These are phyloP conservation scores for Caenorhabditis remanei DNA, from an alignment of 1,140 invertebrate species.

Conservation along the genomic window DNA sequence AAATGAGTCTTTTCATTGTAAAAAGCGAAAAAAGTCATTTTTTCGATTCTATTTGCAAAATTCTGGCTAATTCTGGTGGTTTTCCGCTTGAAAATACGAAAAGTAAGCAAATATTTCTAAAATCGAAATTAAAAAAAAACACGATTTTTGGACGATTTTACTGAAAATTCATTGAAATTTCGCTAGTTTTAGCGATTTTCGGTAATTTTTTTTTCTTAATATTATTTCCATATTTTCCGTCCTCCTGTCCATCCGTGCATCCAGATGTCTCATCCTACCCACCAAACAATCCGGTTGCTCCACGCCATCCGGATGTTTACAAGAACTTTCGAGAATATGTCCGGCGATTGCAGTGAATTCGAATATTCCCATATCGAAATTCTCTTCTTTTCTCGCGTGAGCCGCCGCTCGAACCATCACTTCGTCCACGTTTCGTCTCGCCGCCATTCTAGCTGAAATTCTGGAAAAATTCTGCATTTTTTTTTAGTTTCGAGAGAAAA, in stretches of 20 bases:
- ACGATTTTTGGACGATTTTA: background rate
- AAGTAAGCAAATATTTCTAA: too few relatives aligned
- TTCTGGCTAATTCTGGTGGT: too few relatives aligned
- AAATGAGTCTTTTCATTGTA: too few relatives aligned
- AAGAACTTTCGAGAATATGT: slow-evolving; percentile 35
- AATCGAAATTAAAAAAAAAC: too few relatives aligned
- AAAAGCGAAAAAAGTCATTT: too few relatives aligned
- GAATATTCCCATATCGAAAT: background rate
- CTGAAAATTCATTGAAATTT: background rate
- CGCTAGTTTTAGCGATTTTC: slow-evolving; percentile 11
- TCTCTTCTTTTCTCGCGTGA: background rate
- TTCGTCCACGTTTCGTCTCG: background rate
- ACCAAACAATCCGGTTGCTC: slow-evolving; percentile 8
- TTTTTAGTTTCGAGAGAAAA: too few relatives aligned
- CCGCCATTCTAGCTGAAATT: background rate
- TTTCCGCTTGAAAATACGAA: too few relatives aligned
- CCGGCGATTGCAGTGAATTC: background rate
- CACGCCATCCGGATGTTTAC: background rate
- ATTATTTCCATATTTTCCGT: too few relatives aligned
- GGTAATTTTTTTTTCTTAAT: too few relatives aligned
- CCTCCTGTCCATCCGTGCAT: too few relatives aligned
- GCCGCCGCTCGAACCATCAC: slow-evolving; percentile 14
- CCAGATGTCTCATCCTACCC: background rate
- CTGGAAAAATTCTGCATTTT: too few relatives aligned
- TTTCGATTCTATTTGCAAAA: too few relatives aligned